A percentile compares a stretch with the other conserved stretches of the same genome.
Conservation (phyloP, 2,797 vertebrate genomes). For the Alfaro cultratus region DNA sequence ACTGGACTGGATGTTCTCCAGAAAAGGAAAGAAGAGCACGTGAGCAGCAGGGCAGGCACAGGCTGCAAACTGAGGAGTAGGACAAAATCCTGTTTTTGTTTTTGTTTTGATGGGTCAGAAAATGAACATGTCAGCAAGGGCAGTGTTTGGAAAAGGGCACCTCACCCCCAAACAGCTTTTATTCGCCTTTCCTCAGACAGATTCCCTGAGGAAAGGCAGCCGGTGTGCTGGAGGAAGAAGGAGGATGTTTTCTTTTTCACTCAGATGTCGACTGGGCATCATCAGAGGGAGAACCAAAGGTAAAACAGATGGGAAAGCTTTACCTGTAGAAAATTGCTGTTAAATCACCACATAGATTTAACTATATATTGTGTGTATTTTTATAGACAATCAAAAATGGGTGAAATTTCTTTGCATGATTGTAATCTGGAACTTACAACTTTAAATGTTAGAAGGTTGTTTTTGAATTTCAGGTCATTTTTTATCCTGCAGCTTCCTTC, state of each 20-base stretch:
- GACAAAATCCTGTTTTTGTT: conserved; percentile 13
- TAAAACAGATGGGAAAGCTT: conserved; percentile 36
- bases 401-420: not conserved
- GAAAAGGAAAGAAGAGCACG: conserved; percentile 37
- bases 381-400: no score
- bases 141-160: conserved; percentile 63
- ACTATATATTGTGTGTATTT: no score
- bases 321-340: not conserved
- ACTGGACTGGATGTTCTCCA: conserved; percentile 60
- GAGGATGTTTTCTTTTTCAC: conserved; percentile 80
- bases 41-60: conserved; percentile 48
- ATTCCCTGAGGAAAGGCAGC: conserved; percentile 64
- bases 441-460: not conserved
- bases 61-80: conserved; percentile 14
- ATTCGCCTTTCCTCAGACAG: conserved; percentile 59
- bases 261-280: conserved; percentile 81
- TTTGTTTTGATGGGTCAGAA: conserved; percentile 36
- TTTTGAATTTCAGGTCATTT: conserved; percentile 21
- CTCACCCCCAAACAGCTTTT: conserved; percentile 66
- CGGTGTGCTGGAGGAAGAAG: conserved; percentile 67
- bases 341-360: not conserved
- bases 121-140: conserved; percentile 68
- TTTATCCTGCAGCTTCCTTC: conserved; percentile 1
- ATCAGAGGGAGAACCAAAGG: conserved; percentile 79
- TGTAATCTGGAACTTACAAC: not conserved